Conservation (phyloP, 2,113 vertebrate species). For the Pao palembangensis region DNA sequence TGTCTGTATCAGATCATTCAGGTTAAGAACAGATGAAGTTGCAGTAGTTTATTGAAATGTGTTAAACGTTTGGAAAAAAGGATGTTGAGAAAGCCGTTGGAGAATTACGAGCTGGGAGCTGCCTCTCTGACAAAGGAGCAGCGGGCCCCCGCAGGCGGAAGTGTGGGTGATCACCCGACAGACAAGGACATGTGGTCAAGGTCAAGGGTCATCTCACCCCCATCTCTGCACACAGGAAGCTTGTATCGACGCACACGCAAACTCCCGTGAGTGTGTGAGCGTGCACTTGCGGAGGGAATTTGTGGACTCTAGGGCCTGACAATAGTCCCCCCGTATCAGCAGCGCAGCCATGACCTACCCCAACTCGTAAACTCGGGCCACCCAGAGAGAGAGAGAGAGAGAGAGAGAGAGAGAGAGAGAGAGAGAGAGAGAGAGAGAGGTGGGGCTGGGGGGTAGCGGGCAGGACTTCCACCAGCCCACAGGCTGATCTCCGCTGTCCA, state of each 20-base stretch:
- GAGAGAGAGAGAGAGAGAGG: background rate
- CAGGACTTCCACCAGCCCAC: slow-evolving; percentile 22
- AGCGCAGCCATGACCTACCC: slow-evolving; percentile 56
- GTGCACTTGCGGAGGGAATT: slow-evolving; percentile 26
- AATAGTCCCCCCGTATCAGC: slow-evolving; percentile 50
- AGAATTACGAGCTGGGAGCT: slow-evolving; percentile 13
- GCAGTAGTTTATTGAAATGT: too few relatives aligned
- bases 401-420: slow-evolving; percentile 12
- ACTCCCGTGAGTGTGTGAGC: slow-evolving; percentile 4
- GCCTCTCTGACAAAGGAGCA: slow-evolving; percentile 33
- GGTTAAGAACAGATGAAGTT: too few relatives aligned
- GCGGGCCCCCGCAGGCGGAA: slow-evolving; percentile 49
- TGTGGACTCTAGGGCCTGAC: slow-evolving; percentile 36
- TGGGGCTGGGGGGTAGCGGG: slow-evolving; percentile 1
- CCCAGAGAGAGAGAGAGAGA: slow-evolving; percentile 49
- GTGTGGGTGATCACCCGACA: slow-evolving; percentile 60
- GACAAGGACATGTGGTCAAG: slow-evolving; percentile 68
- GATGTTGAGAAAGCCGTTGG: background rate
- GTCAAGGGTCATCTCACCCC: slow-evolving; percentile 63
- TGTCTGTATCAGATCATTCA: too few relatives aligned
- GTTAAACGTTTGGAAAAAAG: too few relatives aligned
- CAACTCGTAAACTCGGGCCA: slow-evolving; percentile 64
- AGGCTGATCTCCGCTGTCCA: slow-evolving; percentile 31
- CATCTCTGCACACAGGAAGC: slow-evolving; percentile 68
- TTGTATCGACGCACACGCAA: slow-evolving; percentile 23